Base-by-base conservation (phyloP, 1,140 invertebrate species). In the Drosophila sproati region DNA sequence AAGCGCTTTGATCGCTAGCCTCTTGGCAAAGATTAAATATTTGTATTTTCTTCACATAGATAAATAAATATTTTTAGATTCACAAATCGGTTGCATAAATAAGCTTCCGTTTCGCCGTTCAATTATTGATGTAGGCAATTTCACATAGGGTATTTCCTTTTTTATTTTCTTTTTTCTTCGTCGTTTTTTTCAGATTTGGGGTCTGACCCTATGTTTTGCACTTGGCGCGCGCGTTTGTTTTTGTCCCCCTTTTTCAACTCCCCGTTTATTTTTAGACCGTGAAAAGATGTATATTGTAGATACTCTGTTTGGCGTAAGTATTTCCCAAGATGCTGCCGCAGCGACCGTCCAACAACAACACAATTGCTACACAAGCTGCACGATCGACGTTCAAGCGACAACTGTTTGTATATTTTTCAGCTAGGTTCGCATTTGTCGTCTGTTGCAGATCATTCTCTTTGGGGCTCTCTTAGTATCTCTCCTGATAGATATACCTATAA, bases 381-480 rank as follows among this genome's bases (percentile, higher is more conserved):
- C 77, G 83, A 87, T 88, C 83, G 41, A 74, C 83, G 76, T 72
- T 82, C 70, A 57, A 80, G 67, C 69, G 82, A 75, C 83, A 83
- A 87, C 83, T 87, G 77, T 64, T 88, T 56, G 34, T 2, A 28
- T 62, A 37, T 51, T 62, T 62, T 61, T 59, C 72, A 55, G 50
- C 56, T 51, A 62, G 50, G 31, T 48, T 41, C 48, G 47, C 62
- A 60, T 70, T 31, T 56, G 35, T 41, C 56, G 43, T 32, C 7
- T 39, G 12, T 7, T 10, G 2, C 32, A 47, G 39, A 47, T 51
- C 43, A 12, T 39, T 56, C 72, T 74, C 72, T 74, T 56, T 57
- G 12, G 3, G n/a, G n/a, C 43, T 51, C 72, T 74, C 71, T 73
- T 73, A 60, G 34, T 28, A 12, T 52, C 29, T 45, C 56, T 56